Evolutionary conservation across 37 sponge, comb jelly and placozoan species (phyloP), one percentile per base, ranked within the genome.

Genomic region (Haliclona indistincta): DNA sequence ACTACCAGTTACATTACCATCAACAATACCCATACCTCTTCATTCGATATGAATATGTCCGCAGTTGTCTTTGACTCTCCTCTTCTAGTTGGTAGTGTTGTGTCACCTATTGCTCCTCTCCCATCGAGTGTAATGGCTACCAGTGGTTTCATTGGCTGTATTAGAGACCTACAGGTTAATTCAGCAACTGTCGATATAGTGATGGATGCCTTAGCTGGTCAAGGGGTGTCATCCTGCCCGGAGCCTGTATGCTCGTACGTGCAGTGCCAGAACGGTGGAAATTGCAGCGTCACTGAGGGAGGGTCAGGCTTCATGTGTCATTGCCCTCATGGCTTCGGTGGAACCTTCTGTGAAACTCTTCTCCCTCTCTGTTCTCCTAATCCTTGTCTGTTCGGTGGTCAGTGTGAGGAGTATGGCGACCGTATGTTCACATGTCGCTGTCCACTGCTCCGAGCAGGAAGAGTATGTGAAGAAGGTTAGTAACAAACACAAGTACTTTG

Each of bases 321-420:
- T 0, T 90, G 91, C 65, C 37, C 66, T 20, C 56, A 36, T 63
- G 82, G 81, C 3, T 90, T 63, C 55, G 55, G 45, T n/a, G 91
- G 91, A 13, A 20, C 10, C 7, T 65, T 64, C 43, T 90, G 91
- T 76, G 82, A 85, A 40, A 36, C 75, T 0, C 65, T 23, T 1
- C 23, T 65, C 4, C 41, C 36, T 11, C 29, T 51, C 2, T 87
- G 88, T 64, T 36, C 41, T 17, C 58, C 84, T 29, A 84, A 89
- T 42, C 84, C 85, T 22, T 89, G 90, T 56, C 55, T 35, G 22
- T 83, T 63, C 70, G 91, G 74, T 29, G 91, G 91, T 13, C 15
- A 76, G 25, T 90, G 91, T 68, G 20, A 19, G 2, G 70, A 65
- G 15, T 37, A 35, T 28, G 74, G 62, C 13, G 56, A 51, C 26